Conservation (phyloP, 2,888 invertebrate genomes). For the Philaethria dido region DNA sequence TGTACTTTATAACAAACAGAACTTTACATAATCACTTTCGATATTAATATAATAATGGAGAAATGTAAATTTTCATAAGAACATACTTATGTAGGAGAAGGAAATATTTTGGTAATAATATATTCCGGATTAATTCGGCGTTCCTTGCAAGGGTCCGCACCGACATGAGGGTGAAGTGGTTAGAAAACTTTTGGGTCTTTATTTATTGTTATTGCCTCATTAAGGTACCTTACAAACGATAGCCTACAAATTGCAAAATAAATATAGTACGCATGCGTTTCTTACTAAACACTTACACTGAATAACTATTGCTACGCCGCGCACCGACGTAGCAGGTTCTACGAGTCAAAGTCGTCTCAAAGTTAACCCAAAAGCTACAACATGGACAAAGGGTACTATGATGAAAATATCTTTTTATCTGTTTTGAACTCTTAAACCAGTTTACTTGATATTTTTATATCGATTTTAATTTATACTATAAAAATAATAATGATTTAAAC, state of each 20-base stretch:
- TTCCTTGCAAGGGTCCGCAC: constrained; percentile 74
- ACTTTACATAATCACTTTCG: constrained; percentile 1
- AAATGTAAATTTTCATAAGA: constrained; percentile 41
- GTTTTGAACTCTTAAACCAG: not conserved
- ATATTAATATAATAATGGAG: constrained; percentile 36
- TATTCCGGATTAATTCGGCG: constrained; percentile 70
- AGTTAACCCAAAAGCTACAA: not conserved
- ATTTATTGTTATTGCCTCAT: constrained; percentile 84
- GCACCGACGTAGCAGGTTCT: constrained; percentile 9
- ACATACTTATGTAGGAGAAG: constrained; percentile 39
- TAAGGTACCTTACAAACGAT: constrained; percentile 81
- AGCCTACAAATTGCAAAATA: constrained; percentile 82
- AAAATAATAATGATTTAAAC: too few species aligned
- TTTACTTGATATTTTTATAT: too few species aligned
- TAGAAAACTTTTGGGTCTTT: constrained; percentile 83
- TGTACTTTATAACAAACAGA: not conserved
- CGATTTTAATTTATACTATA: too few species aligned
- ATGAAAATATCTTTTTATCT: not conserved
- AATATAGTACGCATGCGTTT: constrained; percentile 60
- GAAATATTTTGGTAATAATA: constrained; percentile 52
- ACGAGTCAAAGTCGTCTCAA: not conserved
- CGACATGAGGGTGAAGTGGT: constrained; percentile 67
- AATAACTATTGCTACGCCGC: constrained; percentile 11
- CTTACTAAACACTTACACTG: not conserved
- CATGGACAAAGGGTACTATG: not conserved